Evolutionary conservation across 2,113 vertebrate species (phyloP).

Genomic region (Trogon surrucura): DNA sequence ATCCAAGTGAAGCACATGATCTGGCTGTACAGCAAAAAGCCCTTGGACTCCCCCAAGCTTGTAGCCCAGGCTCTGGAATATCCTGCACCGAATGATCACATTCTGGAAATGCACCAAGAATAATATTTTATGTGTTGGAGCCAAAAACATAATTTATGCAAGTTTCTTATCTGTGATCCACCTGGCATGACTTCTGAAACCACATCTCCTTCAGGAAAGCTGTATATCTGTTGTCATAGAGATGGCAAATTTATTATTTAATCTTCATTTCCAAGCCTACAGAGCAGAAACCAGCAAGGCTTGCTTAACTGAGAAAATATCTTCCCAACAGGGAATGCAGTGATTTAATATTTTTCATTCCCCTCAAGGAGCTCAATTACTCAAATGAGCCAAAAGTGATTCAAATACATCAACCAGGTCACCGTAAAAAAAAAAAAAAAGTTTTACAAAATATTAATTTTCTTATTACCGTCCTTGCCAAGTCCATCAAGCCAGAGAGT

Average conservation of each 20-base stretch:
- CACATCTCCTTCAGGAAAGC: not conserved
- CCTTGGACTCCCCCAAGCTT: not conserved
- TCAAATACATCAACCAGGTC: not conserved
- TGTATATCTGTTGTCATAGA: slow-evolving; percentile 17
- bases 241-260: slow-evolving; percentile 14
- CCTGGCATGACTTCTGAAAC: slow-evolving; percentile 43
- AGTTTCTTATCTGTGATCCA: slow-evolving; percentile 46
- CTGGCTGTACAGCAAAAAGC: not conserved
- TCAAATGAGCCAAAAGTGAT: not conserved
- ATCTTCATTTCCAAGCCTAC: not conserved
- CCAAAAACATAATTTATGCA: slow-evolving; percentile 5
- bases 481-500: not conserved
- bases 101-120: slow-evolving; percentile 22
- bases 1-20: not conserved
- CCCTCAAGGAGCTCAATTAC: not conserved
- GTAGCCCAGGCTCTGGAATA: rapidly evolving
- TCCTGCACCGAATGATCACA: not conserved
- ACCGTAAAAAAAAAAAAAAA: not conserved
- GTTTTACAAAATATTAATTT: not conserved
- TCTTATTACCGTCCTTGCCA: not conserved
- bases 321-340: not conserved
- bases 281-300: not conserved
- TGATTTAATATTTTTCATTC: not conserved
- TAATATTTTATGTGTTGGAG: not conserved
- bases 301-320: slow-evolving; percentile 42